A percentile compares a stretch with the other conserved stretches of the same genome.
Evolutionary conservation across 2,888 invertebrate species (phyloP).

Genomic region (Sphaerophoria rueppellii): DNA sequence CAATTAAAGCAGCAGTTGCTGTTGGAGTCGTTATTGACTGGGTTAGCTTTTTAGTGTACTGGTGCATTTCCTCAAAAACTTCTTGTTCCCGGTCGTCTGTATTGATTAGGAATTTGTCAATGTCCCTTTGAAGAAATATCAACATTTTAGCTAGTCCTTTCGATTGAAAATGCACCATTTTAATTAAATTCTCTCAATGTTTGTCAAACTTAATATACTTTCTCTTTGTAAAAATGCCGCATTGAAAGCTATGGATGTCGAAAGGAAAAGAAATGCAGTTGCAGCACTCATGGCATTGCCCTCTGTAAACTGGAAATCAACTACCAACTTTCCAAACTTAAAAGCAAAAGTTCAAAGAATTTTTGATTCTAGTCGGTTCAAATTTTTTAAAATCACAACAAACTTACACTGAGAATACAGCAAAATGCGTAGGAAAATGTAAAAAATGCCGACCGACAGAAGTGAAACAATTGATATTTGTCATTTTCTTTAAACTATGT

Average conservation of each 20-base stretch:
- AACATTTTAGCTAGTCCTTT: constrained; percentile 23
- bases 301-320: constrained; percentile 2
- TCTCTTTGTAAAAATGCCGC: constrained; percentile 16
- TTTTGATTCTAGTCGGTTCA: neutral
- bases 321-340: constrained; percentile 14
- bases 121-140: constrained; percentile 14
- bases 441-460: constrained; percentile 15
- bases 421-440: neutral
- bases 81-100: constrained; percentile 1
- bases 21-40: neutral
- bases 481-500: constrained; percentile 19
- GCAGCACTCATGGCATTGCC: constrained; percentile 26
- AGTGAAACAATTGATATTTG: constrained; percentile 10
- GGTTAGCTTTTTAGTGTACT: neutral
- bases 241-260: neutral
- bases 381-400: neutral
- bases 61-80: constrained; percentile 7
- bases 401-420: constrained; percentile 1
- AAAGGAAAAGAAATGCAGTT: constrained; percentile 22
- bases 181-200: neutral
- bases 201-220: neutral
- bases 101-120: constrained; percentile 17
- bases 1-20: neutral
- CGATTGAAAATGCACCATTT: neutral
- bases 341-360: neutral